These are phyloP conservation scores for Macaria notata DNA, from an alignment of 2,888 invertebrate species.

Conservation along the genomic window DNA sequence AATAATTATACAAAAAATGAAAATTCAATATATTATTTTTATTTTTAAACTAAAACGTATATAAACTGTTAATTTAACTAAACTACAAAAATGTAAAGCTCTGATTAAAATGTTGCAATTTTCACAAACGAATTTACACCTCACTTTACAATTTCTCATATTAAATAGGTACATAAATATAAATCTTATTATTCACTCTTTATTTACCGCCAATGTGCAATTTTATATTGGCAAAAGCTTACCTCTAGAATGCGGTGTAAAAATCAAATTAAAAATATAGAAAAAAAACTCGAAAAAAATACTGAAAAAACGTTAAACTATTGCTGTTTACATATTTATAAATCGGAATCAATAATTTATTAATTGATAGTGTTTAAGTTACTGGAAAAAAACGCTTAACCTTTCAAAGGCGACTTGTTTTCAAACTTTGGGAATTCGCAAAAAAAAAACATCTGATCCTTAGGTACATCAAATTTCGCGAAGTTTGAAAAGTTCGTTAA, in stretches of 20 bases:
- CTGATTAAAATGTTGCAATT: slow-evolving; percentile 43
- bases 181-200: slow-evolving; percentile 34
- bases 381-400: no score
- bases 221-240: slow-evolving; percentile 38
- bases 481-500: no score
- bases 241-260: slow-evolving; percentile 48
- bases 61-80: slow-evolving; percentile 21
- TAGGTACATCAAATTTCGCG: no score
- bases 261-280: slow-evolving; percentile 60
- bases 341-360: no score
- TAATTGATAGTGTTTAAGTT: no score
- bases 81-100: slow-evolving; percentile 49
- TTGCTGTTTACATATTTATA: no score
- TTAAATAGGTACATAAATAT: slow-evolving; percentile 56
- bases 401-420: no score
- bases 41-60: slow-evolving; percentile 30
- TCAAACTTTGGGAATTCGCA: no score
- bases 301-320: slow-evolving; percentile 45
- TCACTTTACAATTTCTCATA: slow-evolving; percentile 32
- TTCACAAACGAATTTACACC: slow-evolving; percentile 4
- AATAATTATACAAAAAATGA: slow-evolving; percentile 48
- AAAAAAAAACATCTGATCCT: no score
- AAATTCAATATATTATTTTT: slow-evolving; percentile 40
- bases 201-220: slow-evolving; percentile 60
- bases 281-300: slow-evolving; percentile 51